Evolutionary conservation across 2,888 invertebrate genomes (phyloP).

Genomic region (Lathronympha strigana): DNA sequence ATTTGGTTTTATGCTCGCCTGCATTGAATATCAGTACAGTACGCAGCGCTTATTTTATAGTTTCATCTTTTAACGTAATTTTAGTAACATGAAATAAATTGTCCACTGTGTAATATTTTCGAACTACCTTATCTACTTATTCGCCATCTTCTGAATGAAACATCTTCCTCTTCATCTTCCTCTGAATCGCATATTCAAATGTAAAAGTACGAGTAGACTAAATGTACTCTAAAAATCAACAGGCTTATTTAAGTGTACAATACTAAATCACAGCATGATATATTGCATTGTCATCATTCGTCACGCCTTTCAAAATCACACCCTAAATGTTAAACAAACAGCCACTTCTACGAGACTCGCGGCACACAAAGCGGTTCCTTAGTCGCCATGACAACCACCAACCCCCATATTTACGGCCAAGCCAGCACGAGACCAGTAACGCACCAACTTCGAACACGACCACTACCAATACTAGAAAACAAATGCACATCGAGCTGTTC

Average conservation of each 20-base stretch:
- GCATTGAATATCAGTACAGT: no score
- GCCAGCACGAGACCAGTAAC: conserved; percentile 82
- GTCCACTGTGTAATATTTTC: no score
- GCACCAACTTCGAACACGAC: conserved; percentile 78
- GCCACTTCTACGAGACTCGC: conserved; percentile 70
- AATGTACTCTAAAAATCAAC: neutral
- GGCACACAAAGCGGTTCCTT: conserved; percentile 77
- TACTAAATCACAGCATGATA: neutral
- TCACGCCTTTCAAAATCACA: conserved; percentile 7
- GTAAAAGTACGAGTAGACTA: no score
- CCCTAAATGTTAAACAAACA: conserved; percentile 38
- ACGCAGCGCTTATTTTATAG: no score
- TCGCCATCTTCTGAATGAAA: no score
- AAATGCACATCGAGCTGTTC: conserved; percentile 12
- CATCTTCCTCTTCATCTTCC: no score
- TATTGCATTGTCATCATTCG: neutral
- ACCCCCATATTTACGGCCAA: conserved; percentile 83
- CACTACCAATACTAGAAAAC: conserved; percentile 57
- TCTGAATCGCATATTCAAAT: no score
- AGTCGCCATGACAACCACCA: conserved; percentile 83
- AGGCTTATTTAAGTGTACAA: neutral
- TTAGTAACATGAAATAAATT: no score
- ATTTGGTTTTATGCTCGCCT: no score
- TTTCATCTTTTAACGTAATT: no score
- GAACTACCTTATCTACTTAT: no score